phyloP scores from a whole-genome alignment of 2,888 invertebrate species.

The Lathronympha strigana region DNA sequence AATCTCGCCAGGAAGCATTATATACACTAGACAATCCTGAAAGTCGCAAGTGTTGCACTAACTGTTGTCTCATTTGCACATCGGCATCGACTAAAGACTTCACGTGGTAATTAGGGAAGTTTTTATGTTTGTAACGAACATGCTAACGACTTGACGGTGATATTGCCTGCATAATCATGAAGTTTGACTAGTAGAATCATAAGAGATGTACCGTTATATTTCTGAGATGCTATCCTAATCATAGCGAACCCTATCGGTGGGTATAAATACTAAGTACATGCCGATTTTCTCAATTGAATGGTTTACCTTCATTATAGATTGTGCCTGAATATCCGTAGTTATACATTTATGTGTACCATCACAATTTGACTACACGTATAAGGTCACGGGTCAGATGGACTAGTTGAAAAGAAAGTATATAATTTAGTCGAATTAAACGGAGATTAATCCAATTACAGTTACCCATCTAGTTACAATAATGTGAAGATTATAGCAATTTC shows the following conservation, averaged over 20 bases:
- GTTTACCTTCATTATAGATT: no score
- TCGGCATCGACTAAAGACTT: slow-evolving; percentile 7
- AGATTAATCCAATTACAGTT: neutral
- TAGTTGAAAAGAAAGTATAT: slow-evolving; percentile 5
- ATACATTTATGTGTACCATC: neutral
- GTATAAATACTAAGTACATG: no score
- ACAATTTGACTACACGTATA: neutral
- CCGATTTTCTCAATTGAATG: no score
- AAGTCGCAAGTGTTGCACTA: neutral
- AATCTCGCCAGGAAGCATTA: neutral
- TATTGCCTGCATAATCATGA: neutral
- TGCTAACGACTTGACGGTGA: slow-evolving; percentile 14
- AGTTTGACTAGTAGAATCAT: neutral
- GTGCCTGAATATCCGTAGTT: no score
- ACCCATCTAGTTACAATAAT: slow-evolving; percentile 4
- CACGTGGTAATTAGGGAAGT: slow-evolving; percentile 18
- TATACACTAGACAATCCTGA: neutral
- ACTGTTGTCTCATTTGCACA: slow-evolving; percentile 18
- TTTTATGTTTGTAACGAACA: neutral
- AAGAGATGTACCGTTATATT: no score
- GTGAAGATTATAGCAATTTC: neutral
- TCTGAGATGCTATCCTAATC: no score
- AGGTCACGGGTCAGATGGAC: slow-evolving; percentile 4
- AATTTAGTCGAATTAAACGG: slow-evolving; percentile 4
- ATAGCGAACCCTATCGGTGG: no score